phyloP scores from a whole-genome alignment of 2,888 invertebrate genomes.

The Aphodius sticticus region DNA sequence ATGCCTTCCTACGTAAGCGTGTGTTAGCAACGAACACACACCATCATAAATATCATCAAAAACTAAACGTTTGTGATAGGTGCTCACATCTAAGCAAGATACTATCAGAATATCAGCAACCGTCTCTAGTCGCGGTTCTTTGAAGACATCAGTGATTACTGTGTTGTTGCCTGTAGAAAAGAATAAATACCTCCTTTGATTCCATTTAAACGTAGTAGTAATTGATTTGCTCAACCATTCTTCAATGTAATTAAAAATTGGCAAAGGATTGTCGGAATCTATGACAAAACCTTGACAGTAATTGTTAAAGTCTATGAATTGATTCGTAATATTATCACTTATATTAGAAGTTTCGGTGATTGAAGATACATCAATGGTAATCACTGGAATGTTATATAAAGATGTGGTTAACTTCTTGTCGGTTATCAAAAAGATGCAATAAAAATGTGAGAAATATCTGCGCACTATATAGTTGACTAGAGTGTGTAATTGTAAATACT shows the following conservation, averaged over 20 bases:
- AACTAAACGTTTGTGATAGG: neutral
- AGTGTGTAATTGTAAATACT: neutral
- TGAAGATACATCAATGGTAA: neutral
- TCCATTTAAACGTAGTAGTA: neutral
- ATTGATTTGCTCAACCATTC: neutral
- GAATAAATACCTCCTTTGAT: slow-evolving; percentile 16
- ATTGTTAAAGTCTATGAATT: slow-evolving; percentile 12
- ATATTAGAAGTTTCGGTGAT: neutral
- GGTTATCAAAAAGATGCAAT: slow-evolving; percentile 7
- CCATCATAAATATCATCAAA: neutral
- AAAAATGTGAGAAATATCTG: neutral
- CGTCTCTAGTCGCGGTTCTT: neutral
- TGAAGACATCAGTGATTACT: neutral
- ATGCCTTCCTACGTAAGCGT: slow-evolving; percentile 7
- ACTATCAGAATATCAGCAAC: neutral
- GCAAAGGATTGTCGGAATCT: slow-evolving; percentile 6
- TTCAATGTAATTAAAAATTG: slow-evolving; percentile 18
- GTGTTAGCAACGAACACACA: neutral
- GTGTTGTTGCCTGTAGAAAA: neutral
- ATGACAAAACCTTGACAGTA: slow-evolving; percentile 16
- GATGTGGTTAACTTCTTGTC: neutral
- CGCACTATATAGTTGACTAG: neutral
- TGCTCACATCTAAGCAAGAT: neutral
- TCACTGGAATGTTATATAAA: neutral
- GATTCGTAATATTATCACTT: neutral